Conservation (phyloP, 2,888 invertebrate genomes). For the Euphydryas editha region DNA sequence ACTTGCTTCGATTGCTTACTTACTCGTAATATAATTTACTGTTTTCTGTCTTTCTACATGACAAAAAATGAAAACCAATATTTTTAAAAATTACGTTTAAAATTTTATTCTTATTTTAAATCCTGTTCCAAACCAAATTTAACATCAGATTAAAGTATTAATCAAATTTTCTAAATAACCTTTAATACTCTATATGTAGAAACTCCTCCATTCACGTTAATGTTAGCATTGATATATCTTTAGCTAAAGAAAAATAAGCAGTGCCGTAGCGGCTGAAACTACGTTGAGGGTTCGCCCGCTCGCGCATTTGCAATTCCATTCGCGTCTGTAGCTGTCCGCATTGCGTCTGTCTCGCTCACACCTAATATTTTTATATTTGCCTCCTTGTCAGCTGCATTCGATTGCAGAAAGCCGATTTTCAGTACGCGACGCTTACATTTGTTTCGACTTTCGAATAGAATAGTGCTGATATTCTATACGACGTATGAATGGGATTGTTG, state of each 20-base stretch:
- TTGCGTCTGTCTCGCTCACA: constrained; percentile 58
- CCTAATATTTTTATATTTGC: constrained; percentile 38
- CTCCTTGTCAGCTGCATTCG: constrained; percentile 58
- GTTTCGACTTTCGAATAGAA: constrained; percentile 63
- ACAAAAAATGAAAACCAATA: neutral
- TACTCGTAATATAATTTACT: no score
- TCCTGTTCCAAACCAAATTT: neutral
- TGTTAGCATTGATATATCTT: constrained; percentile 37
- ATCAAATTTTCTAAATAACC: neutral
- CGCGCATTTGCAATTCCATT: constrained; percentile 71
- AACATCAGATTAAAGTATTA: constrained; percentile 8
- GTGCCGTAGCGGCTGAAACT: constrained; percentile 31
- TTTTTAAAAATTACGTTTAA: neutral
- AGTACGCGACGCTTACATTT: constrained; percentile 62
- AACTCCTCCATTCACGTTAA: constrained; percentile 15
- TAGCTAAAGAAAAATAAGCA: constrained; percentile 44
- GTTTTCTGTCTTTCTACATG: neutral
- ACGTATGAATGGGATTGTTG: constrained; percentile 48
- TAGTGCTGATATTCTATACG: constrained; percentile 66
- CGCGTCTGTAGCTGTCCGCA: constrained; percentile 74
- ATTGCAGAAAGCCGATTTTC: constrained; percentile 72
- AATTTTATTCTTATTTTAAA: neutral
- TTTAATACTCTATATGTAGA: neutral
- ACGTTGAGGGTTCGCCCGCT: constrained; percentile 40
- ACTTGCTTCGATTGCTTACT: no score